phyloP scores from a whole-genome alignment of 2,888 invertebrate species.

The Crematogaster levior region DNA sequence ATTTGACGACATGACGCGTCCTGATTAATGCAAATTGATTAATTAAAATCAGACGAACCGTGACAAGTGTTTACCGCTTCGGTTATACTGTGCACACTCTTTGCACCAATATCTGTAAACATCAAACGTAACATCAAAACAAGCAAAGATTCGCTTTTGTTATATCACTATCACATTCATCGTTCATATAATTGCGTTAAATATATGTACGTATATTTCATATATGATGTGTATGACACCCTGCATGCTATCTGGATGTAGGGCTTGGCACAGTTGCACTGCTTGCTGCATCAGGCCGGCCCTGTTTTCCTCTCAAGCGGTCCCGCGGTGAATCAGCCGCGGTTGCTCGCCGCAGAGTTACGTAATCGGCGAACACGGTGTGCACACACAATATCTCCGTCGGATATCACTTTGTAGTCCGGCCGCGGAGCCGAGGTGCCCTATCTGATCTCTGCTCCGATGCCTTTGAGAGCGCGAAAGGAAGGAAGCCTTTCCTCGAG shows the following conservation, averaged over 20 bases:
- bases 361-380: slow-evolving; percentile 81
- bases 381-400: slow-evolving; percentile 80
- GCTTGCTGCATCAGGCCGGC: slow-evolving; percentile 31
- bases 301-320: slow-evolving; percentile 13
- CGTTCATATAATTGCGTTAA: not conserved
- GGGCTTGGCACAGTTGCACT: slow-evolving; percentile 26
- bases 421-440: slow-evolving; percentile 78
- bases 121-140: not conserved
- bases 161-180: not conserved
- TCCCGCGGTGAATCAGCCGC: slow-evolving; percentile 76
- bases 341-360: slow-evolving; percentile 73
- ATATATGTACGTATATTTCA: not conserved
- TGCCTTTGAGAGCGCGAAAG: slow-evolving; percentile 74
- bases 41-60: slow-evolving; percentile 49
- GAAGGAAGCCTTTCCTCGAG: slow-evolving; percentile 63
- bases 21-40: slow-evolving; percentile 56
- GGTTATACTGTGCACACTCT: slow-evolving; percentile 29
- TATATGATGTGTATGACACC: not conserved
- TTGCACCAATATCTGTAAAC: slow-evolving; percentile 22
- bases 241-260: not conserved
- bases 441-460: slow-evolving; percentile 80
- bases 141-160: not conserved
- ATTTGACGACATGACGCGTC: slow-evolving; percentile 49
- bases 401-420: slow-evolving; percentile 84
- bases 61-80: slow-evolving; percentile 50